phyloP scores from a whole-genome alignment of 2,113 vertebrate species.

The Nannospalax galili region DNA sequence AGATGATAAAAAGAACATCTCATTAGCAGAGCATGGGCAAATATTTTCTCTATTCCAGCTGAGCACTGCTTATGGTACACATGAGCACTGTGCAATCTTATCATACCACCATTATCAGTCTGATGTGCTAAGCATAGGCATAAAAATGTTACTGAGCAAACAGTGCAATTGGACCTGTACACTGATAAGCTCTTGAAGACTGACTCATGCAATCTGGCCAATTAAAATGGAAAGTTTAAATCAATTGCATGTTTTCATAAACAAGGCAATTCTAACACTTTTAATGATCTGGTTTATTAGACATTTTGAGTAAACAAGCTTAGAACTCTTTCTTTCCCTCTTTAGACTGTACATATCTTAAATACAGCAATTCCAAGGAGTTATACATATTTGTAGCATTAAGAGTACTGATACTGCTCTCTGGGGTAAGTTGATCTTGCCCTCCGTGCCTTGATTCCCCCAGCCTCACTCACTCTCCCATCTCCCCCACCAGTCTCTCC shows the following conservation, averaged over 20 bases:
- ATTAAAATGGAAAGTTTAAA: constrained; percentile 33
- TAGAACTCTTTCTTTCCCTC: background rate
- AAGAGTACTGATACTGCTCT: background rate
- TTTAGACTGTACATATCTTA: constrained; percentile 30
- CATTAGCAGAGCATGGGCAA: constrained; percentile 58
- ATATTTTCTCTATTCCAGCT: constrained; percentile 42
- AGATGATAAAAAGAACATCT: constrained; percentile 57
- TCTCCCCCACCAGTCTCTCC: no score
- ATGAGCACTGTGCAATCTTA: background rate
- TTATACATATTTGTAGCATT: background rate
- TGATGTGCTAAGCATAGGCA: background rate
- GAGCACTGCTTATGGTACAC: constrained; percentile 19
- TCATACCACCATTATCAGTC: background rate
- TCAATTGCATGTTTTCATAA: constrained; percentile 37
- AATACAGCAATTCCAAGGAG: background rate
- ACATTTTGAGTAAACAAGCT: constrained; percentile 29
- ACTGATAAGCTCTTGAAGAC: background rate
- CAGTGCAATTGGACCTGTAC: background rate
- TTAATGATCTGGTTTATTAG: constrained; percentile 54
- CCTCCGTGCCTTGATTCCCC: no score
- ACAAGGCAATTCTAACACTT: constrained; percentile 40
- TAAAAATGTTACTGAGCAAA: constrained; percentile 14
- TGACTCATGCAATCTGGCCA: background rate
- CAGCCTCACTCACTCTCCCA: no score
- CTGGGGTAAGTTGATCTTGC: no score